Evolutionary conservation across 2,888 invertebrate species (phyloP).

Genomic region (Lymantria dispar): DNA sequence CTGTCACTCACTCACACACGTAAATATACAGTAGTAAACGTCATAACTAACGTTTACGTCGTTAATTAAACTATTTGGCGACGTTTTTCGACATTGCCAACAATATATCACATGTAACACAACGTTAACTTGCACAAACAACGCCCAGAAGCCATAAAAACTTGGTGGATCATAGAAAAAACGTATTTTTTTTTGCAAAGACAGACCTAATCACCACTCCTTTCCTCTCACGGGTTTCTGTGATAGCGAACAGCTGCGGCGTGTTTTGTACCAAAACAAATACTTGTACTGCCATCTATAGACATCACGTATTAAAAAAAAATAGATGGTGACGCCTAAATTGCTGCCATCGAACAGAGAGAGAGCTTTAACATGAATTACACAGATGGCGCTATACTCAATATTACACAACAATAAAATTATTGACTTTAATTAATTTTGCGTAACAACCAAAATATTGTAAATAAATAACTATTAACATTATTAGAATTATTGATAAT

Average conservation of each 20-base stretch:
- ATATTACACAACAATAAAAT: too few species aligned
- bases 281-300: conserved; percentile 63
- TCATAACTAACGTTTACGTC: conserved; percentile 77
- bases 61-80: conserved; percentile 67
- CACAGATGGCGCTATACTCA: conserved; percentile 39
- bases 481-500: too few species aligned
- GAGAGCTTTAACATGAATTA: neutral
- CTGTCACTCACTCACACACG: conserved; percentile 72
- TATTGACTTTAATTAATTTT: too few species aligned
- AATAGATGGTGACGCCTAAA: neutral
- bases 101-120: conserved; percentile 59
- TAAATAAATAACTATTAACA: too few species aligned
- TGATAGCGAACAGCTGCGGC: conserved; percentile 82
- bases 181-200: conserved; percentile 70
- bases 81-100: conserved; percentile 59
- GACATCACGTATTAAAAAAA: neutral
- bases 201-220: conserved; percentile 80
- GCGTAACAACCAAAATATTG: too few species aligned
- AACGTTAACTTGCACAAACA: conserved; percentile 56
- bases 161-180: conserved; percentile 72
- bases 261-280: conserved; percentile 77
- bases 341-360: neutral
- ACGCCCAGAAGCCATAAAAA: conserved; percentile 51
- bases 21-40: conserved; percentile 72
- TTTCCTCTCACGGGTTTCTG: conserved; percentile 80